A percentile compares a stretch with the other conserved stretches of the same genome.
Evolutionary conservation across 2,113 vertebrate species (phyloP).

Genomic region (Toxotes jaculatrix): DNA sequence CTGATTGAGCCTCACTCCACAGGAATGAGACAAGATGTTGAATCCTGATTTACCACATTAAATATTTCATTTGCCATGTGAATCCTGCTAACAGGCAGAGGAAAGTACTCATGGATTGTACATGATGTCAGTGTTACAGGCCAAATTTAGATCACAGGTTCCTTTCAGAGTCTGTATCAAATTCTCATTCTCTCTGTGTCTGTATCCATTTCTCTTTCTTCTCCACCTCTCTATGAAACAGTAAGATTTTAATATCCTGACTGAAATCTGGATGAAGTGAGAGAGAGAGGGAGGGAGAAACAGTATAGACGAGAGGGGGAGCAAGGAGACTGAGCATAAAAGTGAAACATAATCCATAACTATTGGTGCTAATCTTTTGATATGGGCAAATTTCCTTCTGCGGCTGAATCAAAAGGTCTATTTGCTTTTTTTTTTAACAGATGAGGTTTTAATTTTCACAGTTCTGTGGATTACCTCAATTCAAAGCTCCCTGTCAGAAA

Average conservation of each 20-base stretch:
- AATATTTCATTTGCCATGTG: constrained; percentile 32
- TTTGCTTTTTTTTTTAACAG: constrained; percentile 68
- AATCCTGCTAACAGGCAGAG: constrained; percentile 28
- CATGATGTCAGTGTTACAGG: neutral
- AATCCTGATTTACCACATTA: constrained; percentile 3
- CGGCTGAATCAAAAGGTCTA: constrained; percentile 77
- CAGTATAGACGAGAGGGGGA: neutral
- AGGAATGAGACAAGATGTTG: neutral
- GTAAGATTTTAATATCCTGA: constrained; percentile 52
- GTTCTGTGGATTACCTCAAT: constrained; percentile 76
- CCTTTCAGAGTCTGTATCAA: constrained; percentile 35
- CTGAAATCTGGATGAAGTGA: constrained; percentile 45
- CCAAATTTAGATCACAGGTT: constrained; percentile 63
- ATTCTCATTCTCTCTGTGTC: constrained; percentile 22
- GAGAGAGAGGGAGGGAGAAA: neutral
- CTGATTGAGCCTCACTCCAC: neutral
- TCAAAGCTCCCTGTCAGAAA: constrained; percentile 75
- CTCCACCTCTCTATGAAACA: constrained; percentile 30
- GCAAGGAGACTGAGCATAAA: constrained; percentile 50
- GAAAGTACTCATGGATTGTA: constrained; percentile 8
- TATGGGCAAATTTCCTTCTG: constrained; percentile 69
- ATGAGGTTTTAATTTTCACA: constrained; percentile 81
- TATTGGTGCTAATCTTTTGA: constrained; percentile 77
- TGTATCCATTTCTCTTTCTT: constrained; percentile 36
- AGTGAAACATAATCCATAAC: constrained; percentile 70